Percentiles rank a stretch among this genome's conserved stretches.
Conservation (phyloP, 2,113 vertebrate species). For the Hypanus sabinus region DNA sequence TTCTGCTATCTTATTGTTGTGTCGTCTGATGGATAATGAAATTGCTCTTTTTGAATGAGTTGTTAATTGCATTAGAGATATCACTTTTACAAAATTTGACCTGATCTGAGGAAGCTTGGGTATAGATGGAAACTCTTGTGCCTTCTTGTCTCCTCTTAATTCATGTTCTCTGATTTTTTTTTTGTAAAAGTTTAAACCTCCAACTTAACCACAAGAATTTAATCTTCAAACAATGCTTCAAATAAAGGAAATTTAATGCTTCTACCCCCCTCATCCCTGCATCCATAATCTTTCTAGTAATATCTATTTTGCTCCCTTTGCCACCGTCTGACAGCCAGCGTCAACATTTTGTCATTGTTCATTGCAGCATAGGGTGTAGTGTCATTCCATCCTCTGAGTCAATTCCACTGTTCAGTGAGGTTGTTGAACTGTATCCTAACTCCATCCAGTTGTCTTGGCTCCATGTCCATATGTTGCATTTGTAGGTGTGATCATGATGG, state of each 20-base stretch:
- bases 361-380: background rate
- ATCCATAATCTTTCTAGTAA: background rate
- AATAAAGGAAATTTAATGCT: background rate
- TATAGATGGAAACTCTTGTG: background rate
- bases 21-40: background rate
- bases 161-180: background rate
- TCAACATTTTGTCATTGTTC: background rate
- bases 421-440: background rate
- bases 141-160: background rate
- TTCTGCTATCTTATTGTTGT: background rate
- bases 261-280: background rate
- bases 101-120: background rate
- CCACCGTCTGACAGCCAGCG: no score
- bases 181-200: background rate
- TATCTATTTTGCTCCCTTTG: background rate
- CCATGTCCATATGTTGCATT: background rate
- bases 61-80: background rate
- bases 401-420: background rate
- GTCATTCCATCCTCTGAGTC: background rate
- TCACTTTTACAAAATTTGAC: background rate
- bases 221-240: background rate
- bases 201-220: background rate
- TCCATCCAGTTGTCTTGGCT: background rate
- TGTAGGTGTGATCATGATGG: constrained; percentile 91
- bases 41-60: background rate